Percentiles rank a stretch among this genome's conserved stretches.
phyloP scores from a whole-genome alignment of 2,888 invertebrate species.

The Carpatolechia fugitivella region DNA sequence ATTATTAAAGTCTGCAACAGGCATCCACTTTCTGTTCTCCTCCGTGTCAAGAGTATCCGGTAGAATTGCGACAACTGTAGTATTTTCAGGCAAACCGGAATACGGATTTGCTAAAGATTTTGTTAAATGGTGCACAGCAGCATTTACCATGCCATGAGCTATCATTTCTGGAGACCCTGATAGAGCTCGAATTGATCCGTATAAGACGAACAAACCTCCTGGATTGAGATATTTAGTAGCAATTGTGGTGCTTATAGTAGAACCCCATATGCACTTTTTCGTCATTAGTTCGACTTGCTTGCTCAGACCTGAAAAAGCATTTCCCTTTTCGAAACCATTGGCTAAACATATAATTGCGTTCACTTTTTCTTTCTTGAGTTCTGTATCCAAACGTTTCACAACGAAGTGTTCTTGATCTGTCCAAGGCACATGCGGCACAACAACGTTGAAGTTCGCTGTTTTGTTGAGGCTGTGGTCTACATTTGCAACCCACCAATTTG shows the following conservation, averaged over 20 bases:
- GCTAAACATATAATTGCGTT: slow-evolving; percentile 86
- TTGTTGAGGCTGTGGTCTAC: background rate
- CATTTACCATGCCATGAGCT: slow-evolving; percentile 83
- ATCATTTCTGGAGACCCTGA: slow-evolving; percentile 82
- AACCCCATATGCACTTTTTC: background rate
- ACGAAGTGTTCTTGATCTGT: background rate
- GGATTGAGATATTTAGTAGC: background rate
- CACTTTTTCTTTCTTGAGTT: background rate
- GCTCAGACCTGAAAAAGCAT: background rate
- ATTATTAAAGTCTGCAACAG: background rate
- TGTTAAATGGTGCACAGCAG: slow-evolving; percentile 93
- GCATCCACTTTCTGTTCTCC: background rate
- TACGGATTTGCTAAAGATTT: slow-evolving; percentile 42
- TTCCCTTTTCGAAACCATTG: slow-evolving; percentile 94
- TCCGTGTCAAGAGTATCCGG: background rate
- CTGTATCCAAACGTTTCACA: background rate
- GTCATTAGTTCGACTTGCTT: background rate
- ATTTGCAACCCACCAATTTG: background rate
- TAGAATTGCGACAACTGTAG: background rate
- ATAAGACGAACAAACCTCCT: background rate
- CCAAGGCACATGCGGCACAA: background rate
- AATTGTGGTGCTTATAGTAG: slow-evolving; percentile 84
- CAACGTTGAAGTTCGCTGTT: background rate
- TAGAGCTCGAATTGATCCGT: slow-evolving; percentile 82
- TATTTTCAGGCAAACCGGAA: background rate